Evolutionary conservation across 2,113 vertebrate species (phyloP).

Genomic region (Willisornis vidua): DNA sequence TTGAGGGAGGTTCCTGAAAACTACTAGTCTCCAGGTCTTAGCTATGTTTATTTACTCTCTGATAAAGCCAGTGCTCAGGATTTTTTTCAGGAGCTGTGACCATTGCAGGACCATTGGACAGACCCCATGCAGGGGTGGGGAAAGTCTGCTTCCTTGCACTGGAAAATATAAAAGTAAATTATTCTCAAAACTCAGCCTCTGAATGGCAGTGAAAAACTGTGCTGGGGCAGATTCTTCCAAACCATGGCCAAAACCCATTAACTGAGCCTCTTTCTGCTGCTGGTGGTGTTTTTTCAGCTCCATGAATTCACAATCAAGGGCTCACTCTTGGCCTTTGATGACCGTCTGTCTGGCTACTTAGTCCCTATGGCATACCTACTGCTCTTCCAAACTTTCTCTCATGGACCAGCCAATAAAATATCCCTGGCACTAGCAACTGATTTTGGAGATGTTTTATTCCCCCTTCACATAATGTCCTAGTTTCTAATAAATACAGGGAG

Average conservation of each 20-base stretch:
- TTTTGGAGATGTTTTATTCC: conserved; percentile 17
- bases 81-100: neutral
- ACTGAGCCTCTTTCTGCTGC: neutral
- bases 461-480: conserved; percentile 20
- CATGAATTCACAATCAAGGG: neutral
- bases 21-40: neutral
- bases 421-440: neutral
- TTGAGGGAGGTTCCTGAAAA: neutral
- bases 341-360: neutral
- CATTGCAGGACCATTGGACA: neutral
- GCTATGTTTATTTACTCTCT: neutral
- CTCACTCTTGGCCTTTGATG: neutral
- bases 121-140: neutral
- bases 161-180: neutral
- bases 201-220: neutral
- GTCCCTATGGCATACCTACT: neutral
- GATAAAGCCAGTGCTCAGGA: accelerated
- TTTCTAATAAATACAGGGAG: conserved; percentile 46
- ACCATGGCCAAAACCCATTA: neutral
- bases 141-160: neutral
- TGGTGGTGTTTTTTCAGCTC: neutral
- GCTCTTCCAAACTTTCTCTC: neutral
- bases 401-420: neutral
- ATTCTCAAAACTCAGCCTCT: neutral
- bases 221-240: neutral